Base-by-base conservation (phyloP, 2,113 vertebrate species). In the Lathamus discolor region DNA sequence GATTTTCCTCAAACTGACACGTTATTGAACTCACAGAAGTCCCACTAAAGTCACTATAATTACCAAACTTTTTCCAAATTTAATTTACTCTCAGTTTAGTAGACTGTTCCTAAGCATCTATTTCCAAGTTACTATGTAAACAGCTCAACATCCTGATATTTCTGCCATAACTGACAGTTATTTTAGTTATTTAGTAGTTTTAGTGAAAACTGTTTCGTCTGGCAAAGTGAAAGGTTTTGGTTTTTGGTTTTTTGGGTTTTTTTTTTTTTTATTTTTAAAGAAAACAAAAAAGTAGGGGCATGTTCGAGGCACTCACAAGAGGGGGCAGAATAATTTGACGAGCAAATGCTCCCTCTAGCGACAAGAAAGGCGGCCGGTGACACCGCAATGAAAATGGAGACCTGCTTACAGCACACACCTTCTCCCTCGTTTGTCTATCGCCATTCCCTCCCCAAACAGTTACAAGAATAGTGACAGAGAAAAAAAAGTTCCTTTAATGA, bases 331-430 rank as follows among this genome's bases (percentile, higher is more conserved):
- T 3, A 13, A 90, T 85, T 70, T 37, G 16, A 29, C 67, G 41
- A 66, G 59, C 93, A 83, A 86, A 73, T 59, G 89, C 93, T 62
- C 97, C 94, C 88, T 85, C 96, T 88, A 19, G 88, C 66, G 93
- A 24, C 75, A 23, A 16, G 6, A 23, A 5, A 37, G 27, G 35
- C 55, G 2, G 16, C 11, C 16, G 1, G 59, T 13, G 37, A 5
- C 67, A 16, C 11, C 17, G 39, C 33, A 19, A 23, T 9, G 20
- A 23, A n/a, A 59, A 23, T 3, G 13, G 13, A n/a, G 13, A 23
- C 13, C 9, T 9, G 20, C 35, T 18, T 37, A 16, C 24, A 2
- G 15, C 17, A 11, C 37, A 2, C 16, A 20, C 10, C 12, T 19
- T 20, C 13, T 8, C 11, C 41, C 18, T 55, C 11, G 2, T 10